phyloP scores from a whole-genome alignment of 1,140 invertebrate genomes.

The Panagrolaimus sp. region DNA sequence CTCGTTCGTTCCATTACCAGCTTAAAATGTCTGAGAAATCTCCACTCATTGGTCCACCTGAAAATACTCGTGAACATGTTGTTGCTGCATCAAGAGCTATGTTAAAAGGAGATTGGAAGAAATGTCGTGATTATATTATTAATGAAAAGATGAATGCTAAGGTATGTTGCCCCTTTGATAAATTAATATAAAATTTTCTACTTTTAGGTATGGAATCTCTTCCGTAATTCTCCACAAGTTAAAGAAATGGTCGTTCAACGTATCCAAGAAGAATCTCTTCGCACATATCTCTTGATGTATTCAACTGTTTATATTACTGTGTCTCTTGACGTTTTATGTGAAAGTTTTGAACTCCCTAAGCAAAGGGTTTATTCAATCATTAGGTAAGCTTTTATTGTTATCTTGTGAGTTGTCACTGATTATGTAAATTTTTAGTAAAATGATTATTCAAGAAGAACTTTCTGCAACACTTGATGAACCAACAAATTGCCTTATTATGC shows the following conservation, averaged over 20 bases:
- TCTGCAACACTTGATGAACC: conserved; percentile 92
- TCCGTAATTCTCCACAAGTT: background rate
- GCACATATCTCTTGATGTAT: conserved; percentile 68
- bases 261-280: background rate
- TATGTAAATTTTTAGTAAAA: conserved; percentile 73
- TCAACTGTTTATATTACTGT: conserved; percentile 62
- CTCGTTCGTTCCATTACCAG: conserved; percentile 98
- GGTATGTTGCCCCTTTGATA: background rate
- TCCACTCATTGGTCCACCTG: conserved; percentile 82
- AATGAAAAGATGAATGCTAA: conserved; percentile 12
- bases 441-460: conserved; percentile 96
- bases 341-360: conserved; percentile 88
- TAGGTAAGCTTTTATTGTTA: conserved; percentile 63
- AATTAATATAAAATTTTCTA: no score
- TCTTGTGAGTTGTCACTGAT: background rate
- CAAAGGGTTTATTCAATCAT: conserved; percentile 86
- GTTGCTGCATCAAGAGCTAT: conserved; percentile 96
- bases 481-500: conserved; percentile 92
- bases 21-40: conserved; percentile 88
- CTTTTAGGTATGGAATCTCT: conserved; percentile 57
- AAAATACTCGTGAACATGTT: conserved; percentile 97
- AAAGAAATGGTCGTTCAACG: background rate
- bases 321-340: conserved; percentile 75
- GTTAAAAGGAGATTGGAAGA: conserved; percentile 91
- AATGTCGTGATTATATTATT: conserved; percentile 1